Evolutionary conservation across 2,888 invertebrate species (phyloP).

Genomic region (Trachelus tabidus): DNA sequence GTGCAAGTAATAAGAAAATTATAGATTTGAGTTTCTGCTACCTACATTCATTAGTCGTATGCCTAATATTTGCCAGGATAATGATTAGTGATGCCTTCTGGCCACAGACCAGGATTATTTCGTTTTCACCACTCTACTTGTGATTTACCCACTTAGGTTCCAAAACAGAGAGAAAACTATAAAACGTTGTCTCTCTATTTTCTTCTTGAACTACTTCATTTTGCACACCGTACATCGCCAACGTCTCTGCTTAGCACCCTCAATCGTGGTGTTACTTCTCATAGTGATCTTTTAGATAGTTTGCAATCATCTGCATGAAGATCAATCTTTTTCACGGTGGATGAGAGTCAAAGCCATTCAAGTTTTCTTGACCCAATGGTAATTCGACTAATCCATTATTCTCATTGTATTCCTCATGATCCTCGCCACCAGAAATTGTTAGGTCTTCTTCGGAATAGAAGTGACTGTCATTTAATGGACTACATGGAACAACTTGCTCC

Average conservation of each 20-base stretch:
- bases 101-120: not conserved
- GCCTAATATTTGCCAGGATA: not conserved
- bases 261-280: not conserved
- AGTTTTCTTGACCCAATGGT: constrained; percentile 17
- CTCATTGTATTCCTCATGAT: constrained; percentile 39
- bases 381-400: constrained; percentile 13
- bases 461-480: constrained; percentile 31
- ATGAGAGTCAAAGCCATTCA: constrained; percentile 27
- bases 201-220: not conserved
- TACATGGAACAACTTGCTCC: constrained; percentile 38
- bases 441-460: constrained; percentile 31
- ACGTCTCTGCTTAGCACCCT: not conserved
- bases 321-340: constrained; percentile 29
- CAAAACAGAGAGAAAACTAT: not conserved
- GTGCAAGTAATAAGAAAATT: not conserved
- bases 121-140: not conserved
- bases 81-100: not conserved
- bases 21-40: not conserved
- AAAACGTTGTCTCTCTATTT: not conserved
- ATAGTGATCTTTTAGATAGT: not conserved
- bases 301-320: not conserved
- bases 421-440: constrained; percentile 29
- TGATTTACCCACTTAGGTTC: not conserved
- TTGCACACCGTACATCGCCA: not conserved
- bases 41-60: not conserved